Evolutionary conservation across 2,888 invertebrate species (phyloP).

Genomic region (Heliconius erato): DNA sequence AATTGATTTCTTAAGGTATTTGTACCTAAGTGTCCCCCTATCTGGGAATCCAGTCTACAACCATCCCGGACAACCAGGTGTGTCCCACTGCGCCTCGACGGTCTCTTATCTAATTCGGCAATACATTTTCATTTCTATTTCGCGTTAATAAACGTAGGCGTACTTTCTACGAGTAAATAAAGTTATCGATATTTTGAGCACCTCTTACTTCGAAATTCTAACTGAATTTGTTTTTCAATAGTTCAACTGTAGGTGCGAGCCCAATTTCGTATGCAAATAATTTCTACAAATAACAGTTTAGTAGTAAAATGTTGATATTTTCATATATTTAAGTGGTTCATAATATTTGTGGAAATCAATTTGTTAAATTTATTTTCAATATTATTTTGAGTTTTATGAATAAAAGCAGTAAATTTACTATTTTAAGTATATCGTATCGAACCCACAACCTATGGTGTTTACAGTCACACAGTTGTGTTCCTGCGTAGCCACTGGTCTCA

Average conservation of each 20-base stretch:
- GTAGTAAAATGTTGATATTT: not conserved
- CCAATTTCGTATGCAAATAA: slow-evolving; percentile 22
- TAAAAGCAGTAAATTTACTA: not conserved
- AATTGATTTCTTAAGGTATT: too few relatives aligned
- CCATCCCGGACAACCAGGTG: too few relatives aligned
- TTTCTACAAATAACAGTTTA: slow-evolving; percentile 8
- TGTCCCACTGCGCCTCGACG: not conserved
- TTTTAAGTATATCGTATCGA: too few relatives aligned
- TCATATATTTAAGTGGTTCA: not conserved
- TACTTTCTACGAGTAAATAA: slow-evolving; percentile 28
- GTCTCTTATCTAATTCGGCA: not conserved
- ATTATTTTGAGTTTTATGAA: not conserved
- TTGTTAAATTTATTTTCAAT: not conserved
- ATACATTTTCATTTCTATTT: not conserved
- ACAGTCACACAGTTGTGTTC: too few relatives aligned
- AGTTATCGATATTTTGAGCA: slow-evolving; percentile 42
- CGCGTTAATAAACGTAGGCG: not conserved
- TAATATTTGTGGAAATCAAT: not conserved
- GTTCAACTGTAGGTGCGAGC: slow-evolving; percentile 27
- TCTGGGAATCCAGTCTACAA: too few relatives aligned
- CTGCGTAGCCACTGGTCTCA: too few relatives aligned
- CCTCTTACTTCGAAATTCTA: slow-evolving; percentile 41
- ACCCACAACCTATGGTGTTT: too few relatives aligned
- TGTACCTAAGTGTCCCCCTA: too few relatives aligned
- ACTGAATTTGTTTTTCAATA: slow-evolving; percentile 36